Conservation (phyloP, 2,888 invertebrate species). For the Patella ulyssiponensis region DNA sequence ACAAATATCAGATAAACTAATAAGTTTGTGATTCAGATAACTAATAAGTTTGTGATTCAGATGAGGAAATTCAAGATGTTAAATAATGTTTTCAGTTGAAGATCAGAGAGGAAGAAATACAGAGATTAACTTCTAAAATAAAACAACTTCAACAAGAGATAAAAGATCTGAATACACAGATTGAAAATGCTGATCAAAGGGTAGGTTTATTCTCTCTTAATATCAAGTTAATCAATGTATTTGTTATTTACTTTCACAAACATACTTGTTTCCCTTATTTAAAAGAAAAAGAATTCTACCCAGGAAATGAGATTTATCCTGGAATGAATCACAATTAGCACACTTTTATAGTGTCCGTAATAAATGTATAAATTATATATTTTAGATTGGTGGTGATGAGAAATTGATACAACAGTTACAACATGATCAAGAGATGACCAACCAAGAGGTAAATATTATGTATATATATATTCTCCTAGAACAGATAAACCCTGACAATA, state of each 20-base stretch:
- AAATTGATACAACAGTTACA: slow-evolving; percentile 65
- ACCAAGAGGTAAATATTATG: slow-evolving; percentile 61
- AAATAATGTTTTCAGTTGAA: slow-evolving; percentile 50
- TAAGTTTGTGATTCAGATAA: not conserved
- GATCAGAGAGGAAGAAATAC: slow-evolving; percentile 65
- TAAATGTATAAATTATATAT: slow-evolving; percentile 16
- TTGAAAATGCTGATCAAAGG: slow-evolving; percentile 60
- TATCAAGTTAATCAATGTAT: no score
- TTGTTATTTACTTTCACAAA: no score
- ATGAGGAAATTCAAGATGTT: not conserved
- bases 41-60: not conserved
- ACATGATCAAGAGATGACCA: slow-evolving; percentile 65
- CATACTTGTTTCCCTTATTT: no score
- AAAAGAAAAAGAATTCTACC: no score
- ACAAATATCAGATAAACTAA: not conserved
- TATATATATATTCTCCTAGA: no score
- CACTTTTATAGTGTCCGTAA: no score
- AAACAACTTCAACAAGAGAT: slow-evolving; percentile 66
- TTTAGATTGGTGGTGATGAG: slow-evolving; percentile 59
- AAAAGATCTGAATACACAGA: slow-evolving; percentile 55
- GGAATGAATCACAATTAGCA: no score
- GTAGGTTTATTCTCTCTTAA: slow-evolving; percentile 33
- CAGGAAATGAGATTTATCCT: no score
- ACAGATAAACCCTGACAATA: no score
- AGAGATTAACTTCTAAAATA: slow-evolving; percentile 61